Percentiles rank a stretch among this genome's conserved stretches.
Evolutionary conservation across 2,797 vertebrate species (phyloP).

Genomic region (Rhabdophis nuchalis): DNA sequence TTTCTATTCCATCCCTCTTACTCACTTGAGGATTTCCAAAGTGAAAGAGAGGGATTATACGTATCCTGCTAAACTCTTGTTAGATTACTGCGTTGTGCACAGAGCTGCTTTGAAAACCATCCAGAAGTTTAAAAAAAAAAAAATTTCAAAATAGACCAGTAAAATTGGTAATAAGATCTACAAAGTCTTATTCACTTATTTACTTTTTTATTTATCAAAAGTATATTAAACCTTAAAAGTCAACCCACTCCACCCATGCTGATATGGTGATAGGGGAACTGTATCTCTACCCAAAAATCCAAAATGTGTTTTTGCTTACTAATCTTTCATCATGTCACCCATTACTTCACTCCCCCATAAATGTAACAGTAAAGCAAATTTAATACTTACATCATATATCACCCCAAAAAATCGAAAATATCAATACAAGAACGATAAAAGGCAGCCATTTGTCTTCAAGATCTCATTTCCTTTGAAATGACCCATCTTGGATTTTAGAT

Average conservation of each 20-base stretch:
- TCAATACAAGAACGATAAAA: slow-evolving; percentile 48
- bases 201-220: not conserved
- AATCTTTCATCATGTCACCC: not conserved
- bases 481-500: slow-evolving; percentile 61
- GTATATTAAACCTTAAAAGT: not conserved
- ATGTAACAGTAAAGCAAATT: rapidly evolving
- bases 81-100: not conserved
- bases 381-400: not conserved
- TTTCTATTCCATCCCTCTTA: not conserved
- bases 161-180: not conserved
- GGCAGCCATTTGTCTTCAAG: slow-evolving; percentile 52
- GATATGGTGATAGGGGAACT: not conserved
- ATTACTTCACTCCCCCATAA: slow-evolving; percentile 13
- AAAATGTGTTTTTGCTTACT: rapidly evolving
- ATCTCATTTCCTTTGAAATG: slow-evolving; percentile 57
- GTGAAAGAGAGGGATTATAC: not conserved
- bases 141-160: not conserved
- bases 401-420: slow-evolving; percentile 26
- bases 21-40: not conserved
- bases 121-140: not conserved
- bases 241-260: not conserved
- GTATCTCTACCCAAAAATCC: not conserved
- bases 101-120: not conserved
- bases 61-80: not conserved
- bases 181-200: not conserved